phyloP scores from a whole-genome alignment of 2,888 invertebrate species.

The Masnerella sp. region DNA sequence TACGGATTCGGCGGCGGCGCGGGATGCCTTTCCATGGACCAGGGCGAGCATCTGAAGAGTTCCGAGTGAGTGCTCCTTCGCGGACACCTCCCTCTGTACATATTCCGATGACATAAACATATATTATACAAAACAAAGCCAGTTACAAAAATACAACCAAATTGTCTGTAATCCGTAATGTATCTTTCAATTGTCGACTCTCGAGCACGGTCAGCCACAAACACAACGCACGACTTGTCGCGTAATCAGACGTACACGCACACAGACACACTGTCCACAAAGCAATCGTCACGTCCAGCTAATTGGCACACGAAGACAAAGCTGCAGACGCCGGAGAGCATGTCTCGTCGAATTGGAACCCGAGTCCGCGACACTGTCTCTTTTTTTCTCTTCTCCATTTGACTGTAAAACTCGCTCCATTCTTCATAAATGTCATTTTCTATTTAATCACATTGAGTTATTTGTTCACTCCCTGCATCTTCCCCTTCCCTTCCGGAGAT shows the following conservation, averaged over 20 bases:
- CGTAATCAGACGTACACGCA: no score
- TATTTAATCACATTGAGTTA: slow-evolving; percentile 58
- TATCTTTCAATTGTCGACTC: slow-evolving; percentile 48
- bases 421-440: slow-evolving; percentile 62
- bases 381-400: slow-evolving; percentile 60
- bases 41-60: slow-evolving; percentile 92
- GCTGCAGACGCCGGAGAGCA: slow-evolving; percentile 58
- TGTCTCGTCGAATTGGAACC: slow-evolving; percentile 57
- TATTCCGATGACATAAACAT: slow-evolving; percentile 61
- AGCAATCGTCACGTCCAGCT: slow-evolving; percentile 33
- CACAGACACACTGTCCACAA: slow-evolving; percentile 13
- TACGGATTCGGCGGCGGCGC: slow-evolving; percentile 99
- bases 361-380: slow-evolving; percentile 40
- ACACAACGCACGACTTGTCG: slow-evolving; percentile 40
- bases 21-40: slow-evolving; percentile 97
- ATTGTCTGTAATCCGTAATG: slow-evolving; percentile 48
- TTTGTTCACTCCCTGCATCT: slow-evolving; percentile 38
- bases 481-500: slow-evolving; percentile 21
- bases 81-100: slow-evolving; percentile 66
- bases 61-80: slow-evolving; percentile 85
- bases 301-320: slow-evolving; percentile 47
- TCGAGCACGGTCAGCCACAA: slow-evolving; percentile 39
- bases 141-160: slow-evolving; percentile 41
- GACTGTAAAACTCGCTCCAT: slow-evolving; percentile 60
- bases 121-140: slow-evolving; percentile 34